phyloP scores from a whole-genome alignment of 2,113 vertebrate genomes.

The Elephantulus edwardii region DNA sequence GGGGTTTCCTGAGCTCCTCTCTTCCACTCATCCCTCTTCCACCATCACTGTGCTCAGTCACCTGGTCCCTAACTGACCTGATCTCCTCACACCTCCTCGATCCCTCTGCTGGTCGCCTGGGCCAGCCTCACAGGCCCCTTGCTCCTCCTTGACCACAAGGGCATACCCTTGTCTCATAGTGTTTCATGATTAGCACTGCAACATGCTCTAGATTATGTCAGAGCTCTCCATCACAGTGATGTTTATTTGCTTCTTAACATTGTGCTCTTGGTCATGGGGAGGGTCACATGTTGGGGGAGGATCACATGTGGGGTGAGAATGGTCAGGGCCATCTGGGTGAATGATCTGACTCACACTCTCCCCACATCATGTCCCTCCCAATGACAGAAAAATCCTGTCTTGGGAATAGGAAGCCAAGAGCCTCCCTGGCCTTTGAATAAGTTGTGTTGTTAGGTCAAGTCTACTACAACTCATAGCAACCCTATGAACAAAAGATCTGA shows the following conservation, averaged over 20 bases:
- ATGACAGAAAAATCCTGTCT: too few relatives aligned
- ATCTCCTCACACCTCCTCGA: too few relatives aligned
- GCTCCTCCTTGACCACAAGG: neutral
- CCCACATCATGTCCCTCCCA: neutral
- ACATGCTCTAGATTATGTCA: too few relatives aligned
- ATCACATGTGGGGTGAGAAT: too few relatives aligned
- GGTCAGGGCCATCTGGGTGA: too few relatives aligned
- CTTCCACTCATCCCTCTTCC: neutral
- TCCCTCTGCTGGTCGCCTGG: neutral
- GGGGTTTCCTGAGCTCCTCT: neutral
- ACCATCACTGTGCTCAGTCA: neutral
- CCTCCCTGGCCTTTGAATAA: too few relatives aligned
- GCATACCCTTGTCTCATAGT: neutral
- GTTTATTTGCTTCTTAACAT: neutral
- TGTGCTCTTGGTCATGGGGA: too few relatives aligned
- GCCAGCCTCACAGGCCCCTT: neutral
- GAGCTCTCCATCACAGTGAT: neutral
- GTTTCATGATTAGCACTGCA: too few relatives aligned
- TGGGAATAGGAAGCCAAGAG: neutral
- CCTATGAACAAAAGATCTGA: too few relatives aligned
- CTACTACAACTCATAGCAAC: too few relatives aligned
- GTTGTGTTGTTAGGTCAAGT: too few relatives aligned
- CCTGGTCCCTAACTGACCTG: accelerated
- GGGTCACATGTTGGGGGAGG: too few relatives aligned
- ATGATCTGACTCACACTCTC: neutral